Evolutionary conservation across 2,113 vertebrate species (phyloP).

Genomic region (Corvus cornix): DNA sequence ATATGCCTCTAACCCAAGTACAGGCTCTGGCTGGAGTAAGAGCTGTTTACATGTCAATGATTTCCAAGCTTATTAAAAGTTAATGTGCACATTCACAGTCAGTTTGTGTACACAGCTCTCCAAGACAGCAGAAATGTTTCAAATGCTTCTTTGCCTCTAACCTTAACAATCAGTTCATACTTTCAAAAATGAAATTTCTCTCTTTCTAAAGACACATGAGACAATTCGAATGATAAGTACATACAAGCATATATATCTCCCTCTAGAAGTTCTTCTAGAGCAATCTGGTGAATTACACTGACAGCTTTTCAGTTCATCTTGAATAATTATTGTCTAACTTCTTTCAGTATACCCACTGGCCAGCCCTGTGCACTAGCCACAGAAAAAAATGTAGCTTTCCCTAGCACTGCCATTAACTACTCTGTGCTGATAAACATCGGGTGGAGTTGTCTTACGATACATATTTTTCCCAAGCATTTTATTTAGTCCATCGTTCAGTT

Average conservation of each 20-base stretch:
- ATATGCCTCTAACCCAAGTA: neutral
- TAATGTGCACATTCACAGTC: neutral
- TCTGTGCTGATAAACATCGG: neutral
- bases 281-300: neutral
- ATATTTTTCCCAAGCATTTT: neutral
- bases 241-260: neutral
- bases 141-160: neutral
- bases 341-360: neutral
- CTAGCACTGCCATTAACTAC: neutral
- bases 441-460: neutral
- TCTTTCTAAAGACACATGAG: neutral
- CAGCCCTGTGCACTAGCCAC: neutral
- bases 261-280: neutral
- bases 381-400: neutral
- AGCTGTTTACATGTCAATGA: constrained; percentile 11
- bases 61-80: constrained; percentile 43
- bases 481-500: neutral
- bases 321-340: neutral
- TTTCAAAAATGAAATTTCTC: neutral
- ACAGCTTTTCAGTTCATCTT: neutral
- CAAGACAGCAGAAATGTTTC: neutral
- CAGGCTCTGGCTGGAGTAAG: neutral
- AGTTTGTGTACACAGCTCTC: neutral
- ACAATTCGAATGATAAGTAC: rapidly evolving
- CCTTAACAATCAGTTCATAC: neutral